A percentile compares a stretch with the other conserved stretches of the same genome.
Evolutionary conservation across 2,797 vertebrate species (phyloP).

Genomic region (Potorous gilbertii): DNA sequence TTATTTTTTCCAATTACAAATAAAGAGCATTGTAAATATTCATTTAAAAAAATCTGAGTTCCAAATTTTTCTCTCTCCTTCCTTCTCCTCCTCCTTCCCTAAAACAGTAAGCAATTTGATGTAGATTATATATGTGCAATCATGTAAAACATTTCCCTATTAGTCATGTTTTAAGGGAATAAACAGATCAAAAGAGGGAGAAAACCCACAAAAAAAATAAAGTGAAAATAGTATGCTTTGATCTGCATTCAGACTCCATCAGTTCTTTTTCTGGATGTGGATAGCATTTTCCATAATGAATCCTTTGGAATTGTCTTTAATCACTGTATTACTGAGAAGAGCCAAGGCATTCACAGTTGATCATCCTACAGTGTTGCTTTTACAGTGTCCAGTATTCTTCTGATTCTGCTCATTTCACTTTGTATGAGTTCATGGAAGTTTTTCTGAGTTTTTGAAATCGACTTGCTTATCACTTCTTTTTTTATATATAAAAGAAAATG

Average conservation of each 20-base stretch:
- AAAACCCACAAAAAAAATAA: background rate
- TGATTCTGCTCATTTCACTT: background rate
- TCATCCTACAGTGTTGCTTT: background rate
- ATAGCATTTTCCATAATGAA: background rate
- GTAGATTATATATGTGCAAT: background rate
- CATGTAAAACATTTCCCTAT: background rate
- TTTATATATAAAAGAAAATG: background rate
- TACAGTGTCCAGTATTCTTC: background rate
- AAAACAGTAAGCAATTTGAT: background rate
- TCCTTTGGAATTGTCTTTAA: background rate
- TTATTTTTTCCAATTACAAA: background rate
- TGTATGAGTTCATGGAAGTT: background rate
- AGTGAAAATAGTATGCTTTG: background rate
- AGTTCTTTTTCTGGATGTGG: background rate
- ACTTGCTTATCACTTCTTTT: too few species aligned
- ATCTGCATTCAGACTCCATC: background rate
- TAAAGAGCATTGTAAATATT: background rate
- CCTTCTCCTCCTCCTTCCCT: background rate
- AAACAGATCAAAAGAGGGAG: background rate
- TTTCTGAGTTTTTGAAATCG: background rate
- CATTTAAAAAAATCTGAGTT: background rate
- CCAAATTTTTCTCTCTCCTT: background rate
- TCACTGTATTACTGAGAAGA: background rate
- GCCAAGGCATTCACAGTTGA: background rate
- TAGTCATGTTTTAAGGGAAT: background rate